Conservation (phyloP, 2,888 invertebrate genomes). For the Arrhopalites spinosus region DNA sequence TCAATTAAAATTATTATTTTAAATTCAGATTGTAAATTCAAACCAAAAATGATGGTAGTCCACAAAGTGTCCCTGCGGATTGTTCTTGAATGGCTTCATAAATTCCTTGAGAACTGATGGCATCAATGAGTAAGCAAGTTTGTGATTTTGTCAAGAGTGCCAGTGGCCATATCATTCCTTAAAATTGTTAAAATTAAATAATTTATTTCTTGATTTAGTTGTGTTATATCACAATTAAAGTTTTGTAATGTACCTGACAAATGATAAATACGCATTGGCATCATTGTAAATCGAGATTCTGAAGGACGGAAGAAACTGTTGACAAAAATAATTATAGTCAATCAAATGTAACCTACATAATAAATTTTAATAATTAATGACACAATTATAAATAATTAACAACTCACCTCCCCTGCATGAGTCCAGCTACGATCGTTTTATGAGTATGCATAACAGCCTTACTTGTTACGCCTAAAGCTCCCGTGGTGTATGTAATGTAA, state of each 20-base stretch:
- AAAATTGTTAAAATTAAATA: no score
- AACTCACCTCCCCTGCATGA: conserved; percentile 23
- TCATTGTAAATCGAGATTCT: conserved; percentile 9
- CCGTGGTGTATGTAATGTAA: conserved; percentile 11
- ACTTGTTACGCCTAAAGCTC: neutral
- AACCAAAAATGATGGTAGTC: conserved; percentile 29
- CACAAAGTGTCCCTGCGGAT: conserved; percentile 14
- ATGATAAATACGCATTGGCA: conserved; percentile 28
- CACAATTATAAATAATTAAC: no score
- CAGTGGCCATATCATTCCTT: conserved; percentile 27
- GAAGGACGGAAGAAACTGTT: conserved; percentile 2
- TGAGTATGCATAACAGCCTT: conserved; percentile 22
- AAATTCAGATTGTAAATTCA: no score
- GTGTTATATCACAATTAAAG: no score
- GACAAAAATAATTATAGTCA: neutral
- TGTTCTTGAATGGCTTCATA: conserved; percentile 22
- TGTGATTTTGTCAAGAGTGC: conserved; percentile 12
- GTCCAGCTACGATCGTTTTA: conserved; percentile 14
- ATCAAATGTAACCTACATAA: neutral
- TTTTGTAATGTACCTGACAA: neutral
- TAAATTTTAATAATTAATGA: no score
- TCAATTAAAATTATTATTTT: no score
- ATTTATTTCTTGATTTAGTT: no score
- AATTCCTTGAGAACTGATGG: conserved; percentile 19
- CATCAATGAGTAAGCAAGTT: conserved; percentile 18